Evolutionary conservation across 2,888 invertebrate genomes (phyloP).

Genomic region (Cephalotes varians): DNA sequence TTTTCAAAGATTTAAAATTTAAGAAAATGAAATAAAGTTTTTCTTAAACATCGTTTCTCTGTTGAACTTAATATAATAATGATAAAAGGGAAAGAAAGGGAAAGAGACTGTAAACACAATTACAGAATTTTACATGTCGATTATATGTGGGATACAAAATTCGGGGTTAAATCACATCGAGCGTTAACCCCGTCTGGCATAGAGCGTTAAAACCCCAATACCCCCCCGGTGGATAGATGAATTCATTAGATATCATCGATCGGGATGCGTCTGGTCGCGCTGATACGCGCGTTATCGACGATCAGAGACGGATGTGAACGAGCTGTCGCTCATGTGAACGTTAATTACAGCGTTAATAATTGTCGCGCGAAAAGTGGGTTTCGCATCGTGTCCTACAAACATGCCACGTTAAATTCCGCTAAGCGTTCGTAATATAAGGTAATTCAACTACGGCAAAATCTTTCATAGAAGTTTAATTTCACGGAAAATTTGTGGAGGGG

Average conservation of each 20-base stretch:
- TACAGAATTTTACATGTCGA: neutral
- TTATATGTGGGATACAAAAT: neutral
- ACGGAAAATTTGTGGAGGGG: neutral
- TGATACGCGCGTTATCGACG: constrained; percentile 40
- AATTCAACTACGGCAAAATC: constrained; percentile 65
- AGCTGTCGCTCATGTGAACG: constrained; percentile 39
- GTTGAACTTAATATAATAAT: neutral
- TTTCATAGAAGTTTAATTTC: constrained; percentile 68
- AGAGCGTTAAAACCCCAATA: constrained; percentile 22
- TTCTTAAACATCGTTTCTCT: neutral
- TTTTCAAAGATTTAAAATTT: neutral
- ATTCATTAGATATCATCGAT: constrained; percentile 61
- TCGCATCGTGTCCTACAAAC: constrained; percentile 28
- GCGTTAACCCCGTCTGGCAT: constrained; percentile 48
- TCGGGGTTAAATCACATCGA: constrained; percentile 32
- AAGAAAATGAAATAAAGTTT: neutral
- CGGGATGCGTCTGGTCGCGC: constrained; percentile 48
- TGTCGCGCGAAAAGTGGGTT: constrained; percentile 38
- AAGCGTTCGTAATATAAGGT: constrained; percentile 36
- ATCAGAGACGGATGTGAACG: constrained; percentile 39
- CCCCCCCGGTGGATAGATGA: constrained; percentile 34
- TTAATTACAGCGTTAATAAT: constrained; percentile 49
- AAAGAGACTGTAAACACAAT: neutral
- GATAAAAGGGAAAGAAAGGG: neutral
- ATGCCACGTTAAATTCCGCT: constrained; percentile 32